Evolutionary conservation across 2,113 vertebrate species (phyloP).

Genomic region (Lutjanus erythropterus): DNA sequence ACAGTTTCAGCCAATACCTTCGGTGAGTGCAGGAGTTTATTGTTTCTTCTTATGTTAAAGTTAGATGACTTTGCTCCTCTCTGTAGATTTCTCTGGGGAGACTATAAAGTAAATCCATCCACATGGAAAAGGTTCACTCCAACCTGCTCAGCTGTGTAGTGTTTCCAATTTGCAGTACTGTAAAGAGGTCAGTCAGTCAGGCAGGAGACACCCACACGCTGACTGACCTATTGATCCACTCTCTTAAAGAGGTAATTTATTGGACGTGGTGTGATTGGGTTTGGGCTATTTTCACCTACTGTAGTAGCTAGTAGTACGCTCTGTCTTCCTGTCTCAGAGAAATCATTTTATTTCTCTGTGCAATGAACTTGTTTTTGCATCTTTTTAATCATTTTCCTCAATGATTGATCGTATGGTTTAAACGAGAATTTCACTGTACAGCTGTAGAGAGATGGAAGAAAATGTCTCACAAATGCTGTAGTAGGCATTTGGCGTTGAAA

Average conservation of each 20-base stretch:
- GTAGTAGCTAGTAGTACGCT: neutral
- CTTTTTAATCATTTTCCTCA: neutral
- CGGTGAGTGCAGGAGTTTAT: neutral
- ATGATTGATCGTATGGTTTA: neutral
- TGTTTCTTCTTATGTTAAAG: slow-evolving; percentile 17
- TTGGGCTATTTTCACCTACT: slow-evolving; percentile 11
- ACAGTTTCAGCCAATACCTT: neutral
- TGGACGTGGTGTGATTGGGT: slow-evolving; percentile 36
- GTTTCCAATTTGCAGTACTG: slow-evolving; percentile 36
- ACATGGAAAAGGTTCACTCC: slow-evolving; percentile 16
- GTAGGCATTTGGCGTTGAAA: neutral
- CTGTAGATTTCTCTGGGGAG: slow-evolving; percentile 27
- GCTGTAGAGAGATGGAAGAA: neutral
- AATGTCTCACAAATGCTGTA: neutral
- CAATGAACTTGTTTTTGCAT: neutral
- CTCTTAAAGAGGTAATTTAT: slow-evolving; percentile 59
- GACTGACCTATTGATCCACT: slow-evolving; percentile 62
- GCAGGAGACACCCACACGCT: neutral
- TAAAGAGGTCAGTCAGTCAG: slow-evolving; percentile 42
- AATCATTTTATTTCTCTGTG: neutral
- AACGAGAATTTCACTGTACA: neutral
- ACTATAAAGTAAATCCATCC: slow-evolving; percentile 1
- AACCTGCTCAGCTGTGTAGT: slow-evolving; percentile 26
- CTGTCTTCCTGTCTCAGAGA: neutral
- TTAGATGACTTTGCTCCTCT: slow-evolving; percentile 32